Conservation (phyloP, 2,113 vertebrate species). For the Aplodontia rufa region DNA sequence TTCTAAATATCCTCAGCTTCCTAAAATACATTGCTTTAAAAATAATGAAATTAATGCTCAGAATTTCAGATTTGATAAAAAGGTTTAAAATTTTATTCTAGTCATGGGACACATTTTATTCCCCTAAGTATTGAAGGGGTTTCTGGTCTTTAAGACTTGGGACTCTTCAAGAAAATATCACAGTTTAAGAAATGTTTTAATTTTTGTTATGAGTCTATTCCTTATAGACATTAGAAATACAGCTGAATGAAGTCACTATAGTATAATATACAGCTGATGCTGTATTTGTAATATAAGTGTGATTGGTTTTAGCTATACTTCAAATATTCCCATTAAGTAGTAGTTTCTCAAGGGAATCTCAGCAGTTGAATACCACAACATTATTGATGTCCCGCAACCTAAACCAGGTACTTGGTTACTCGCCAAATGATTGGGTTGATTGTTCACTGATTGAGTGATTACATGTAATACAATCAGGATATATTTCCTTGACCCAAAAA, state of each 20-base stretch:
- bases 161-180: neutral
- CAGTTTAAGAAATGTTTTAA: neutral
- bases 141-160: neutral
- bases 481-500: neutral
- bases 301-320: neutral
- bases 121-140: neutral
- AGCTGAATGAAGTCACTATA: neutral
- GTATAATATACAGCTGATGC: neutral
- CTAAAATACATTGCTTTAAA: neutral
- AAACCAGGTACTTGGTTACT: neutral
- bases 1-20: constrained; percentile 6
- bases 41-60: constrained; percentile 28
- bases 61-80: constrained; percentile 30
- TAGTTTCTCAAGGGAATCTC: neutral
- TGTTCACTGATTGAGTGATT: constrained; percentile 3
- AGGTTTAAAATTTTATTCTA: neutral
- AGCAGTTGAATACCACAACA: neutral
- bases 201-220: neutral
- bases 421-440: neutral
- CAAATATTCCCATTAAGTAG: neutral
- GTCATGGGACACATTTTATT: neutral
- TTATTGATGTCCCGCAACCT: neutral
- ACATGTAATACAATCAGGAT: neutral
- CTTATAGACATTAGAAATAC: neutral
- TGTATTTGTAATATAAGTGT: neutral